These are phyloP conservation scores for Melolontha melolontha DNA, from an alignment of 2,888 invertebrate genomes.

Conservation along the genomic window DNA sequence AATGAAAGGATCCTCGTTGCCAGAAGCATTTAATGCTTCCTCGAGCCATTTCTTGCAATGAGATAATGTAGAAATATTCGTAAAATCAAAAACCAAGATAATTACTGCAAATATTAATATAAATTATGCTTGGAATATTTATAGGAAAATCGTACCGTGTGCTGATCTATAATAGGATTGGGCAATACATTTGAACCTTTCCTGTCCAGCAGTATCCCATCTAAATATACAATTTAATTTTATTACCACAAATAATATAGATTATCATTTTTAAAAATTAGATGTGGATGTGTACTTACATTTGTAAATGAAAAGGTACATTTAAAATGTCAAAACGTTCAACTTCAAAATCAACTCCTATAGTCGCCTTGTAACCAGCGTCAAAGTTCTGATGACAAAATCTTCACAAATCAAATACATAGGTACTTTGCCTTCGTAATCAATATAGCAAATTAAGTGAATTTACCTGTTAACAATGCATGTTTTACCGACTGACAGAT, in stretches of 20 bases:
- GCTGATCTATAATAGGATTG: slow-evolving; percentile 84
- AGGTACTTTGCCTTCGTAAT: background rate
- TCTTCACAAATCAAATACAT: slow-evolving; percentile 60
- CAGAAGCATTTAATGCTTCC: slow-evolving; percentile 72
- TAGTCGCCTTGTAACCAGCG: slow-evolving; percentile 82
- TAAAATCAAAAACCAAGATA: slow-evolving; percentile 79
- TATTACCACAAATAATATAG: slow-evolving; percentile 26
- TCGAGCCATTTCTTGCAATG: slow-evolving; percentile 77
- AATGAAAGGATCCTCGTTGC: slow-evolving; percentile 68
- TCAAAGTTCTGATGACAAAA: slow-evolving; percentile 79
- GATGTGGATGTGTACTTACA: slow-evolving; percentile 71
- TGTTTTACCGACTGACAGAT: slow-evolving; percentile 83
- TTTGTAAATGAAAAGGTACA: slow-evolving; percentile 77
- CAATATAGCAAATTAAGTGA: background rate
- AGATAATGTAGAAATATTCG: slow-evolving; percentile 72
- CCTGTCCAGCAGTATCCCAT: slow-evolving; percentile 89
- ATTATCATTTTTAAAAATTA: slow-evolving; percentile 21
- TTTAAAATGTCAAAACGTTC: slow-evolving; percentile 79
- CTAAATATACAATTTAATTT: slow-evolving; percentile 62
- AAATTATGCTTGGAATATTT: slow-evolving; percentile 14
- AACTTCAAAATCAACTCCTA: slow-evolving; percentile 87
- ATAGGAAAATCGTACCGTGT: slow-evolving; percentile 68
- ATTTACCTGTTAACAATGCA: slow-evolving; percentile 78
- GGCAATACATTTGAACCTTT: slow-evolving; percentile 84
- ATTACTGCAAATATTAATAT: slow-evolving; percentile 68